Evolutionary conservation across 2,888 invertebrate genomes (phyloP).

Genomic region (Pharmacophagus antenor): DNA sequence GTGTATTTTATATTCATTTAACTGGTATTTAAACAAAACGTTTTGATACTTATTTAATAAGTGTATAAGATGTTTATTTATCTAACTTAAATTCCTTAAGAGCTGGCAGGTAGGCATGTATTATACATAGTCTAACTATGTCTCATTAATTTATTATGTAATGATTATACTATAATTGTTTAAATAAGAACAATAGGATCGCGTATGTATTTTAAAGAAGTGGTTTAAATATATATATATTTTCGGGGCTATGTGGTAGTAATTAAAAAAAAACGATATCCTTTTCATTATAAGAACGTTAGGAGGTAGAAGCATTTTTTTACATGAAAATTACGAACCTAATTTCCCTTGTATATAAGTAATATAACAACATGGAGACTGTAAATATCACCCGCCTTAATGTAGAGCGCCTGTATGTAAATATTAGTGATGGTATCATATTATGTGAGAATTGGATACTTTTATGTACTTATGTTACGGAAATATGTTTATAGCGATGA

Average conservation of each 20-base stretch:
- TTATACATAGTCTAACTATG: neutral
- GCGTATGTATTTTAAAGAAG: neutral
- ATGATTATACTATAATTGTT: too few species aligned
- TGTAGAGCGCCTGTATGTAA: constrained; percentile 31
- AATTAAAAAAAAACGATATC: neutral
- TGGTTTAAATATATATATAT: neutral
- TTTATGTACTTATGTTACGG: constrained; percentile 70
- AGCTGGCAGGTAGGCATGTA: neutral
- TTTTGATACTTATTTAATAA: neutral
- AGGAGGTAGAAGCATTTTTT: neutral
- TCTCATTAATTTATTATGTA: neutral
- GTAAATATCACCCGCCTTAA: constrained; percentile 29
- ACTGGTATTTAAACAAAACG: neutral
- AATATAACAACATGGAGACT: constrained; percentile 13
- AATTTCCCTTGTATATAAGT: neutral
- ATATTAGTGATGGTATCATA: constrained; percentile 27
- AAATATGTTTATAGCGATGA: constrained; percentile 73
- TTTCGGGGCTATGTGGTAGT: neutral
- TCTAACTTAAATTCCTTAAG: neutral
- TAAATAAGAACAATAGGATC: neutral
- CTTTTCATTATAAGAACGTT: neutral
- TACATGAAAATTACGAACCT: neutral
- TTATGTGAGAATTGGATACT: constrained; percentile 45
- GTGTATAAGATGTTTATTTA: too few species aligned
- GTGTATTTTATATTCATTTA: neutral